Percentiles rank a stretch among this genome's conserved stretches.
These are phyloP conservation scores for Isoperla grammatica DNA, from an alignment of 2,888 invertebrate genomes.

Conservation along the genomic window DNA sequence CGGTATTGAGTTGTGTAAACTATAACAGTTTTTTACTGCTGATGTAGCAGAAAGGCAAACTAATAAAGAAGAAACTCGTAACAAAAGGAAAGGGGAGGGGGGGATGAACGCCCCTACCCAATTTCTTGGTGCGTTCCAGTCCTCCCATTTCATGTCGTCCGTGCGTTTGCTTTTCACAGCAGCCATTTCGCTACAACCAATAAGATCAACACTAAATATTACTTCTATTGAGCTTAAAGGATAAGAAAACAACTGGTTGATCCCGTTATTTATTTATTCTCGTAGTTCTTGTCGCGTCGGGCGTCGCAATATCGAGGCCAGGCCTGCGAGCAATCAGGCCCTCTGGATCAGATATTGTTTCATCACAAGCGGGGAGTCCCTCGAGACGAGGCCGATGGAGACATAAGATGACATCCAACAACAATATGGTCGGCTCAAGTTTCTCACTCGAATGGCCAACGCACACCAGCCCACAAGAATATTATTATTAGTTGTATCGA, in stretches of 20 bases:
- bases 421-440: no score
- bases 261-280: no score
- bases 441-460: no score
- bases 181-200: neutral
- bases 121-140: neutral
- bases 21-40: conserved; percentile 1
- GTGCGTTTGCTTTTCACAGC: neutral
- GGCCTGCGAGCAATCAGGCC: no score
- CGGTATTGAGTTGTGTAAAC: conserved; percentile 2
- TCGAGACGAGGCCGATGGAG: no score
- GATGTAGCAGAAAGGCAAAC: conserved; percentile 3
- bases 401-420: no score
- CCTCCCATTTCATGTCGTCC: neutral
- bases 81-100: neutral
- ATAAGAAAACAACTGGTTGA: no score
- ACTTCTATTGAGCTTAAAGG: neutral
- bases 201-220: neutral
- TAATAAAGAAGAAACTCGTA: conserved; percentile 9
- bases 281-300: no score
- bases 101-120: neutral
- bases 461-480: neutral
- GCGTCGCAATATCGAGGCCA: no score
- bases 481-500: conserved; percentile 11
- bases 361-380: no score
- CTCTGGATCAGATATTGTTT: no score